Base-by-base conservation (phyloP, 2,888 invertebrate genomes). In the Nymphalis c-album region DNA sequence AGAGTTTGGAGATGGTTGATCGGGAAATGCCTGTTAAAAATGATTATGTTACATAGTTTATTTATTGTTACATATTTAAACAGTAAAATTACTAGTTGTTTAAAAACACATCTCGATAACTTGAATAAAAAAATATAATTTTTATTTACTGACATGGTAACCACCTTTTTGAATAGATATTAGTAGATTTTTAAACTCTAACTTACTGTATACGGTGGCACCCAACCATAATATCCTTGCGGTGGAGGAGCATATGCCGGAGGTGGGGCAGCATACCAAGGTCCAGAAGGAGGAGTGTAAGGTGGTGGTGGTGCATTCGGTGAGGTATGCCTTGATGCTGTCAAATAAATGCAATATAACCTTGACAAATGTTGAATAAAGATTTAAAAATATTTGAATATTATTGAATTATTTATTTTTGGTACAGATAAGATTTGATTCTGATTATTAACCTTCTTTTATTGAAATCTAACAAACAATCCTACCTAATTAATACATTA, bases 201-300 rank as follows among this genome's bases (percentile, higher is more conserved):
- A 80, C 88, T 82, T 74, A 94, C 94, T 76, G 94, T 92, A 65
- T 96, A 95, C 0, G 97, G 97, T 60, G 98, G 98, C 77, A 96
- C 94, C 96, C 98, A 98, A 72, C 98, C 98, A 80, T 98, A 98
- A 85, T 97, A 97, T 20, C 97, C 97, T 73, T 95, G 95, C 35
- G 96, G 95, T 1, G 96, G 94, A 31, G 97, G 96, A 40, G 96
- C 95, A 85, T 98, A 98, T 0, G 98, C 97, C 45, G 98, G 98
- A 61, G 98, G 98, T 40, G 97, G 97, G 13, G 97, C 97, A 65
- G 96, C 96, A 85, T 97, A 95, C 96, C 96, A 97, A 62, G 95
- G 94, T 1, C 96, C 95, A 16, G 94, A 92, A 6, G 97, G 97
- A 63, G 96, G 95, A 55, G 95, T 93, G 84, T 97, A 97, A 16